Evolutionary conservation across 2,888 invertebrate genomes (phyloP), one percentile per base, ranked within the genome.

Genomic region (Pycnomerus fuliginosus): DNA sequence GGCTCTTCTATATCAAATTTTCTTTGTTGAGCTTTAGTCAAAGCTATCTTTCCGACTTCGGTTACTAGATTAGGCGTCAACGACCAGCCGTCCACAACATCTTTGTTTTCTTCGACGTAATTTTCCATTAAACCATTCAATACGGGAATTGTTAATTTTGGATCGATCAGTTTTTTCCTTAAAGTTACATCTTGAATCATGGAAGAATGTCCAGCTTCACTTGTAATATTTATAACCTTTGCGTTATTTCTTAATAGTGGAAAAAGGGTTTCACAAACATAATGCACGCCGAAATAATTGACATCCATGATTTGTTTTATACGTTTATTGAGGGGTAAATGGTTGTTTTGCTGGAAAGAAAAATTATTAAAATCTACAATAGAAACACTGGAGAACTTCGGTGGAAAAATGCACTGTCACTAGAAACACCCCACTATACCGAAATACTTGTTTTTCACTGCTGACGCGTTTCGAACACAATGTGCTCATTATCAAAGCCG

Each of bases 141-240:
- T 48, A 80, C 72, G 28, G 78, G 74, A 63, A 82, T 77, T 1
- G 79, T 81, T 13, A 87, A 65, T 20, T 51, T 70, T 1, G 76
- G 66, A 62, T 79, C 70, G 29, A 77, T 74, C 1, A 87, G 75
- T 64, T 75, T 76, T 31, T 69, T 70, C 51, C 76, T 76, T 5
- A 85, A 70, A 5, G 71, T 70, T 55, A 76, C 73, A 33, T 78
- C 78, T 29, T 82, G 80, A 50, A 88, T 82, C 2, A 75, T 74
- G 0, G 75, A 72, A 24, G 86, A 66, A 36, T 82, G 77, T 1
- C 87, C 87, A 8, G 76, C 76, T 3, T 80, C 79, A 50, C 88
- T 88, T 0, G 88, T 86, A 0, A 90, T 73, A 58, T 89, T 87
- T 0, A 89, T 83, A 7, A 90, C 87, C 60, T 84, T 78, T 0